These are phyloP conservation scores for Phyllostomus discolor DNA, from an alignment of 2,113 vertebrate genomes.

Conservation along the genomic window DNA sequence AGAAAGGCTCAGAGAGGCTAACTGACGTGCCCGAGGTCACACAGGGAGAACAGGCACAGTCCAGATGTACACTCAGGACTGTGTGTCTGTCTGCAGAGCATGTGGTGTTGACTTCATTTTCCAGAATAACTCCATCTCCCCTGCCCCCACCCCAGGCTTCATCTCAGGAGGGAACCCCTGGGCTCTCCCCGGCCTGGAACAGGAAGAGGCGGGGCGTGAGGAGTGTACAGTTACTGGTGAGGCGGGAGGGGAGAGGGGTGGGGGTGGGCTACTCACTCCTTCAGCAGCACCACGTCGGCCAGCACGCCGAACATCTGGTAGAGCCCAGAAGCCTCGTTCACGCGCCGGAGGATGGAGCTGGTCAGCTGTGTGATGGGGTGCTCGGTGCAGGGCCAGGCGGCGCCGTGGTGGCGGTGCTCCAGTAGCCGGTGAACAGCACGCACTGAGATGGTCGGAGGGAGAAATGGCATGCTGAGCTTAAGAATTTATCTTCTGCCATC, in stretches of 20 bases:
- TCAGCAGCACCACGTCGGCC: constrained; percentile 91
- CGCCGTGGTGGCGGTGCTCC: constrained; percentile 90
- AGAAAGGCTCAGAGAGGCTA: neutral
- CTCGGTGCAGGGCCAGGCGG: constrained; percentile 84
- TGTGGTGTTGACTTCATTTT: neutral
- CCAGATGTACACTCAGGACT: rapidly evolving
- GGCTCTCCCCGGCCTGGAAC: neutral
- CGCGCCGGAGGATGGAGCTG: constrained; percentile 88
- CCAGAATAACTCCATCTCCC: neutral
- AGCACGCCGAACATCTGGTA: constrained; percentile 98
- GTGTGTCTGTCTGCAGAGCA: neutral
- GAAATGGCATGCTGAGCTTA: rapidly evolving
- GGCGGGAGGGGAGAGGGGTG: neutral
- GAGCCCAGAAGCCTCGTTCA: constrained; percentile 93
- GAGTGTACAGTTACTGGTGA: neutral
- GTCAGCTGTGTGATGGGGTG: constrained; percentile 87
- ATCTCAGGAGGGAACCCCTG: neutral
- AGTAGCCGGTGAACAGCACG: constrained; percentile 91
- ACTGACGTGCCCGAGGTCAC: neutral
- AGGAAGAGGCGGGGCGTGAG: neutral
- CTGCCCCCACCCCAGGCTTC: neutral
- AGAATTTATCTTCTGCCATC: neutral
- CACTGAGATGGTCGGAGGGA: constrained; percentile 72
- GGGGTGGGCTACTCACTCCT: constrained; percentile 83
- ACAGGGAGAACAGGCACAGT: neutral